Base-by-base conservation (phyloP, 1,140 invertebrate genomes). In the Aphaenogaster rudis region DNA sequence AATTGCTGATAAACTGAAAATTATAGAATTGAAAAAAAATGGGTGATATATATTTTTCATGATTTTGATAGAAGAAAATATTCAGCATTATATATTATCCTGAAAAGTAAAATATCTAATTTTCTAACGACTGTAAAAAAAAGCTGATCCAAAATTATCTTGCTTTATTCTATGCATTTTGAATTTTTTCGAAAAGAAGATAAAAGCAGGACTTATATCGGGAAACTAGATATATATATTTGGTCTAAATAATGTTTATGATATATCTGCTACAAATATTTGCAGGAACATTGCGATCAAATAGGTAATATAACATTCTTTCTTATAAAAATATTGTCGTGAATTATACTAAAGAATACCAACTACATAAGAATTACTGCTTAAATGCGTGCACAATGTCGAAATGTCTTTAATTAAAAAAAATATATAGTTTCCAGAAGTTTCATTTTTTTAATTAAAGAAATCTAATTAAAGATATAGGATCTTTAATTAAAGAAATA, bases 371-470 rank as follows among this genome's bases (percentile, higher is more conserved):
- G 8, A 54, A 72, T 71, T 54, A 72, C 2, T 54, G 13, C 9
- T 11, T 1, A 21, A 28, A 67, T 63, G 2, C 15, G 15, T 5
- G 8, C 2, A 15, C 1, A 48, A 48, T 33, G 17, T 45, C 11
- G 13, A 39, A n/a, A 72, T 69, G 9, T 15, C 4, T 67, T 67
- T 48, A 48, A 69, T 69, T 48, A 42, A 66, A 54, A 54, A n/a
- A 52, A 3, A 36, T 36, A 21, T 11, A 21, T 67, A 67, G 7
- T 13, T 6, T 21, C 11, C n/a, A 21, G 36, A 67, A 67, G 4
- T 13, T 13, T 66, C 11, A n/a, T 66, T 64, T 64, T 0, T 42
- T 42, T 42, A 42, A 66, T 42, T 67, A 42, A 67, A 67, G n/a
- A 66, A 28, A 28, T 28, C 28, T 28, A 28, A 61, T 63, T 33